Conservation (phyloP, 2,888 invertebrate species). For the Ophioninae sp. region DNA sequence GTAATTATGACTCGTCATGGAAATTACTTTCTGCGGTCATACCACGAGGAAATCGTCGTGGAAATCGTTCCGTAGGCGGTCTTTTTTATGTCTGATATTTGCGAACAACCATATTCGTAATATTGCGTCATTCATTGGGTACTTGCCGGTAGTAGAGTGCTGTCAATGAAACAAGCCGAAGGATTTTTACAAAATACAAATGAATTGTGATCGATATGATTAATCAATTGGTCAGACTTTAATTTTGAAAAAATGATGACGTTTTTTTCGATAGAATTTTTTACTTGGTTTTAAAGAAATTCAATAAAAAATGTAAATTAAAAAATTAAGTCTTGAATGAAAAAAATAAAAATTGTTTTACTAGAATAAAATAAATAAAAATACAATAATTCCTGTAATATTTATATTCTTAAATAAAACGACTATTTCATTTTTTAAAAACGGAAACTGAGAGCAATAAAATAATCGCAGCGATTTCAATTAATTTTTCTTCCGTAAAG, state of each 20-base stretch:
- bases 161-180: background rate
- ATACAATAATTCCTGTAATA: too few relatives aligned
- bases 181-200: too few relatives aligned
- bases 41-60: constrained; percentile 24
- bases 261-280: too few relatives aligned
- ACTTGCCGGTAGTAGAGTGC: background rate
- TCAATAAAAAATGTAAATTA: too few relatives aligned
- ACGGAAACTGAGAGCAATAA: background rate
- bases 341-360: too few relatives aligned
- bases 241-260: too few relatives aligned
- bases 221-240: too few relatives aligned
- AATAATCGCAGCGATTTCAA: background rate
- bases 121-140: background rate
- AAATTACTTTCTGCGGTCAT: constrained; percentile 49
- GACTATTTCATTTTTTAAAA: background rate
- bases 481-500: background rate
- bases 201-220: too few relatives aligned
- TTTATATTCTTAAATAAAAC: too few relatives aligned
- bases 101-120: background rate
- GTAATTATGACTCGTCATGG: constrained; percentile 54
- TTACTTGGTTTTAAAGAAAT: too few relatives aligned
- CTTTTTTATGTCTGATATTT: constrained; percentile 7
- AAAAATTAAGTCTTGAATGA: too few relatives aligned
- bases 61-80: constrained; percentile 1
- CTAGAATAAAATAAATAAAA: too few relatives aligned